These are phyloP conservation scores for Sebastes variabilis DNA, from an alignment of 2,797 vertebrate genomes.

Conservation along the genomic window DNA sequence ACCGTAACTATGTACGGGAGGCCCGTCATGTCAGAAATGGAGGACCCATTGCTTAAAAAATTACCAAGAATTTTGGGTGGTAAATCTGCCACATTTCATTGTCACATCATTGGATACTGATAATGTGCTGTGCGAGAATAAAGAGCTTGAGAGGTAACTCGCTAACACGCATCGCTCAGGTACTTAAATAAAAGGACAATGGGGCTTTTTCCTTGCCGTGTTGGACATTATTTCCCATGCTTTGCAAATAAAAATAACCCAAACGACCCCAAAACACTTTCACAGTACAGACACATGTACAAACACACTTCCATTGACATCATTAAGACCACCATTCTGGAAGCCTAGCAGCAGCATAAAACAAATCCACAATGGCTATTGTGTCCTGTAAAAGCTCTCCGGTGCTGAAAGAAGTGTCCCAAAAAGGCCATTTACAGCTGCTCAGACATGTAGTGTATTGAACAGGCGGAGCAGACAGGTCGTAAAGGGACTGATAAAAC, in stretches of 20 bases:
- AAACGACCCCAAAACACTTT: background rate
- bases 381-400: conserved; percentile 20
- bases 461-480: conserved; percentile 21
- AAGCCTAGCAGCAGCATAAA: background rate
- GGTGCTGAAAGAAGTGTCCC: conserved; percentile 16
- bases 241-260: no score
- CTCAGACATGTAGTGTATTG: conserved; percentile 24
- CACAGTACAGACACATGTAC: background rate
- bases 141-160: background rate
- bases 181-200: background rate
- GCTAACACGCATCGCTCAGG: no score
- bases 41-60: background rate
- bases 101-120: background rate
- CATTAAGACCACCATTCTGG: background rate
- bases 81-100: background rate
- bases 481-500: conserved; percentile 47
- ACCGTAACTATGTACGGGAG: background rate
- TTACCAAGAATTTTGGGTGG: background rate
- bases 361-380: background rate
- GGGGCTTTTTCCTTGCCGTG: background rate
- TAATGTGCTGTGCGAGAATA: background rate
- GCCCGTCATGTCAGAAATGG: background rate
- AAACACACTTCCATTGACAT: background rate
- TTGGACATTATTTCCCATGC: background rate
- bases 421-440: conserved; percentile 53